Percentiles rank a stretch among this genome's conserved stretches.
phyloP scores from a whole-genome alignment of 2,113 vertebrate species.

The Sapajus apella region DNA sequence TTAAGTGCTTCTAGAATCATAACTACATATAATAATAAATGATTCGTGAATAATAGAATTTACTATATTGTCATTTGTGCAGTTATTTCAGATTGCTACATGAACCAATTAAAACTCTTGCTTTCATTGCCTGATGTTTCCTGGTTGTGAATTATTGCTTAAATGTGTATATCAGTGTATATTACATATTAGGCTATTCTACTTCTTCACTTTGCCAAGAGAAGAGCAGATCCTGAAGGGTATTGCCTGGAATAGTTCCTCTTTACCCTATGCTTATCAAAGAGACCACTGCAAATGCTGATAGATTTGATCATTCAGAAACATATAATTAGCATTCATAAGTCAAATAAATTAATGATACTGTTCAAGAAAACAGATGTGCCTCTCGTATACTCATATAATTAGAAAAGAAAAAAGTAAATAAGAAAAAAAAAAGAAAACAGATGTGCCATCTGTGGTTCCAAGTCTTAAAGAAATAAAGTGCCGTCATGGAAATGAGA shows the following conservation, averaged over 20 bases:
- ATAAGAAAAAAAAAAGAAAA: constrained; percentile 3
- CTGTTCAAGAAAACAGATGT: constrained; percentile 55
- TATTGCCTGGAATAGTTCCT: background rate
- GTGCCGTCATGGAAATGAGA: background rate
- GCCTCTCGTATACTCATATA: background rate
- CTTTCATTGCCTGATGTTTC: background rate
- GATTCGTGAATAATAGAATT: constrained; percentile 18
- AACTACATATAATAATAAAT: background rate
- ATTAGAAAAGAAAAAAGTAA: no score
- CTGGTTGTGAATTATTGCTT: constrained; percentile 16
- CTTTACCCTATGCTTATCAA: background rate
- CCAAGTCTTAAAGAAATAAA: constrained; percentile 40
- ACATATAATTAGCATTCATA: constrained; percentile 41
- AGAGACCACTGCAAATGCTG: background rate
- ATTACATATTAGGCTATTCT: background rate
- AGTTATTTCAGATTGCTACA: background rate
- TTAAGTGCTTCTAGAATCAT: background rate
- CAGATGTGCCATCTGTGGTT: constrained; percentile 16
- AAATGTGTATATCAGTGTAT: background rate
- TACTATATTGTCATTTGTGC: background rate
- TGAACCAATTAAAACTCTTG: background rate
- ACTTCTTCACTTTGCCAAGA: background rate
- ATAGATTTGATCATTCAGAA: constrained; percentile 24
- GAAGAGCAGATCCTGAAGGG: background rate
- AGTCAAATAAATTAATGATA: constrained; percentile 60